Base-by-base conservation (phyloP, 2,888 invertebrate genomes). In the Antheraea assamensis region DNA sequence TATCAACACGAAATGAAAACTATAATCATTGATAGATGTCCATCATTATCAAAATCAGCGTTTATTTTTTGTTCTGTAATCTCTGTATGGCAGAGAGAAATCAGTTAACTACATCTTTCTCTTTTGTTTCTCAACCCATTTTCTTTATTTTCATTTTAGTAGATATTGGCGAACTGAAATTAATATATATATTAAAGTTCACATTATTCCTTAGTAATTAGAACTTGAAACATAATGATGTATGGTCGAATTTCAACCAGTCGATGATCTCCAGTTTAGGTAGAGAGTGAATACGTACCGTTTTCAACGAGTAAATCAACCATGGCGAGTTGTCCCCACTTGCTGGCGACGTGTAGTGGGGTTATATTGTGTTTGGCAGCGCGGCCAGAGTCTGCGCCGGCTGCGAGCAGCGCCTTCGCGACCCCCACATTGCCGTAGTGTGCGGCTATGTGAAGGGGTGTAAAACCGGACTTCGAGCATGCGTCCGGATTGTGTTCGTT, bases 401-500 rank as follows among this genome's bases (percentile, higher is more conserved):
- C 97, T 76, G 98, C 96, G 72, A 99, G 96, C 71, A 99, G 95
- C 73, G 99, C 95, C 77, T 96, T 96, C 4, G 98, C 99, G 76
- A 99, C 98, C 82, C 98, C 98, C 78, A 98, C 98, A 92, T 99
- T 99, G 73, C 99, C 99, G 91, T 99, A 99, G 95, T 99, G 99
- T 7, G 99, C 98, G 30, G 99, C 98, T 82, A 99, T 99, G 93
- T 99, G 99, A 49, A 99, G 96, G 0, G 99, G 99, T 0, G 99
- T 99, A 92, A 99, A 99, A 42, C 99, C 99, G 77, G 98, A 98
- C 93, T 99, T 99, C 3, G 99, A 99, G 75, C 98, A 98, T 4
- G 98, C 98, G 91, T 99, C 99, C 0, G 99, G 98, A 90, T 99
- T 99, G 92, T 98, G 98, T 88, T 99, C 99, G 91, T 98, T 99